Evolutionary conservation across 1,140 invertebrate species (phyloP), one percentile per base, ranked within the genome.

Genomic region (Drosophila kurseongensis): DNA sequence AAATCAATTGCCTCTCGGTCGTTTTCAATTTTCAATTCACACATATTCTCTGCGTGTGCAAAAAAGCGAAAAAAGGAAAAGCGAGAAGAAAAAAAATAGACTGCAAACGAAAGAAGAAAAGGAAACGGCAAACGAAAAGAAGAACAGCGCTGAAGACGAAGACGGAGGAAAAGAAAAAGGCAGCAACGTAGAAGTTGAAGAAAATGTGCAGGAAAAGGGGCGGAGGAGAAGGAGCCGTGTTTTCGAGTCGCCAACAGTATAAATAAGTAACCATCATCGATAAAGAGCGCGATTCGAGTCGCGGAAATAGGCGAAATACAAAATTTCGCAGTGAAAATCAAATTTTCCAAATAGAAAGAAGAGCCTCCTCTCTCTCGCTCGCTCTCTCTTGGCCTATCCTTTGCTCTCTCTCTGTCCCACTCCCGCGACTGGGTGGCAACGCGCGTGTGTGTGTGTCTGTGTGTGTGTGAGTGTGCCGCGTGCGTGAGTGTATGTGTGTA

Each of bases 321-420:
- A 51, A 48, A 51, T 75, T 79, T 83, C 75, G 77, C 52, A 88
- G 80, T 86, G 85, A 84, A 88, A 88, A 88, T 90, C 68, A 69
- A 86, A 88, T 90, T 89, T 88, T 88, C 85, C 85, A 88, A 88
- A 80, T 88, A 84, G 74, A 86, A 84, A 88, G 78, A 63, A 88
- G 78, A 63, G 61, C 75, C 69, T 73, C 67, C 57, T 59, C 57
- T 23, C 45, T 48, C 38, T 62, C 60, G 45, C 60, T 60, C 58
- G 10, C 45, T 47, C 44, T 48, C 58, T 67, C 59, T 66, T 41
- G 10, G 27, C 36, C 41, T 58, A 32, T 52, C 50, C 60, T 18
- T 59, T 23, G 52, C 44, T 47, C 42, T 67, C 62, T 45, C 35
- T 65, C 40, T 10, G 47, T 48, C 36, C 27, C 61, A 29, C 62